Evolutionary conservation across 2,888 invertebrate genomes (phyloP).

Genomic region (Pteria penguin): DNA sequence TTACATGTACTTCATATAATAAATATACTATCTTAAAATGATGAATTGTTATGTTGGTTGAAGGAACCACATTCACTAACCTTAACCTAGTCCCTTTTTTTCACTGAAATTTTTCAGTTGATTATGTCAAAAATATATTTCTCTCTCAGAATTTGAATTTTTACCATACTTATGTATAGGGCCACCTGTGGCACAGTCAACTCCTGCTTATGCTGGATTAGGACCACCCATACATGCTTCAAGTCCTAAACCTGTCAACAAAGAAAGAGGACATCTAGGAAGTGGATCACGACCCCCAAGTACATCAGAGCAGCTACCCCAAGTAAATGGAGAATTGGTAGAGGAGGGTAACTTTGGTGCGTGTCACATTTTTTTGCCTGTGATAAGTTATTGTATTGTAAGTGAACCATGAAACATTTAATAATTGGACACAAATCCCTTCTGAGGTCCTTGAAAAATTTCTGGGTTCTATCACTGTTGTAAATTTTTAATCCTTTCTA

Average conservation of each 20-base stretch:
- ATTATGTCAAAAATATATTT: too few species aligned
- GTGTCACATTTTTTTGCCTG: background rate
- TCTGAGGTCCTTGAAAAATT: too few species aligned
- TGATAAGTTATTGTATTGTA: too few species aligned
- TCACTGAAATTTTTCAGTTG: background rate
- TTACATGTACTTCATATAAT: too few species aligned
- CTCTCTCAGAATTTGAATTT: background rate
- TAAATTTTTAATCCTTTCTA: too few species aligned
- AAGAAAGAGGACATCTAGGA: constrained; percentile 4
- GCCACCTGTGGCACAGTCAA: constrained; percentile 63
- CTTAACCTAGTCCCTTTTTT: too few species aligned
- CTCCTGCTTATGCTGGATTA: constrained; percentile 25
- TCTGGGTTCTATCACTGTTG: too few species aligned
- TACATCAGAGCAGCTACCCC: constrained; percentile 24
- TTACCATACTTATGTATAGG: constrained; percentile 45
- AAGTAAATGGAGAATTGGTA: constrained; percentile 44
- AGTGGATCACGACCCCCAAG: constrained; percentile 30
- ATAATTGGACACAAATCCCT: too few species aligned
- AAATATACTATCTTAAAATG: too few species aligned
- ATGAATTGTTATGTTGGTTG: too few species aligned
- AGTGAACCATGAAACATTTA: too few species aligned
- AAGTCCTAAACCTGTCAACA: constrained; percentile 38
- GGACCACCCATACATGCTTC: constrained; percentile 44
- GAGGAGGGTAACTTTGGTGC: constrained; percentile 63
- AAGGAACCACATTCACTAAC: too few species aligned